These are phyloP conservation scores for Idaea dimidiata DNA, from an alignment of 2,888 invertebrate genomes.

Conservation along the genomic window DNA sequence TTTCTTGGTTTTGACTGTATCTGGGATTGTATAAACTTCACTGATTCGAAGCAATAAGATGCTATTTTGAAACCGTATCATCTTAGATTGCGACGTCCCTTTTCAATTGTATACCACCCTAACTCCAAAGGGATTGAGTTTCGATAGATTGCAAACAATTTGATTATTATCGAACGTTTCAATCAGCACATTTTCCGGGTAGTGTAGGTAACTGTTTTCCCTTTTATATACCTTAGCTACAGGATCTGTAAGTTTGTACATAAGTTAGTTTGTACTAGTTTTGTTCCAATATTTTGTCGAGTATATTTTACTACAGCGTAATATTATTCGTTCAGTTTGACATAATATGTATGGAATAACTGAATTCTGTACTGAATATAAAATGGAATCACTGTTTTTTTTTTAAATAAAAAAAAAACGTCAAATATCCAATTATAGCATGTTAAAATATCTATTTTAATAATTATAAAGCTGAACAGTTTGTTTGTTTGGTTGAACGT, in stretches of 20 bases:
- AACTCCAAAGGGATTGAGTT: slow-evolving; percentile 1
- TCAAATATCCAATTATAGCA: too few species aligned
- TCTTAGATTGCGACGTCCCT: neutral
- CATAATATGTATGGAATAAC: too few species aligned
- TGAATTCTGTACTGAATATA: too few species aligned
- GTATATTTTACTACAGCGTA: too few species aligned
- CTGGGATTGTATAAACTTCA: neutral
- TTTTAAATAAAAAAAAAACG: too few species aligned
- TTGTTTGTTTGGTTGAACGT: too few species aligned
- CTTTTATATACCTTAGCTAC: neutral
- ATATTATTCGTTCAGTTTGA: too few species aligned
- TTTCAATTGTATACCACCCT: neutral
- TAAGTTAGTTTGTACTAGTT: too few species aligned
- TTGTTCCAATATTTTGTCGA: too few species aligned
- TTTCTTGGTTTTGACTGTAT: neutral
- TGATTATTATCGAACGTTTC: slow-evolving; percentile 1
- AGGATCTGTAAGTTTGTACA: neutral
- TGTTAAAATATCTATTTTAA: too few species aligned
- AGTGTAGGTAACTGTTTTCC: neutral
- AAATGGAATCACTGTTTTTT: too few species aligned
- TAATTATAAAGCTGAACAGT: too few species aligned
- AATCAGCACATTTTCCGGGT: neutral
- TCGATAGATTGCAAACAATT: neutral
- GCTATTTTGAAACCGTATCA: neutral
- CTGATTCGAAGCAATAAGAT: neutral